Percentiles rank a stretch among this genome's conserved stretches.
phyloP scores from a whole-genome alignment of 2,113 vertebrate genomes.

The Symphodus melops region DNA sequence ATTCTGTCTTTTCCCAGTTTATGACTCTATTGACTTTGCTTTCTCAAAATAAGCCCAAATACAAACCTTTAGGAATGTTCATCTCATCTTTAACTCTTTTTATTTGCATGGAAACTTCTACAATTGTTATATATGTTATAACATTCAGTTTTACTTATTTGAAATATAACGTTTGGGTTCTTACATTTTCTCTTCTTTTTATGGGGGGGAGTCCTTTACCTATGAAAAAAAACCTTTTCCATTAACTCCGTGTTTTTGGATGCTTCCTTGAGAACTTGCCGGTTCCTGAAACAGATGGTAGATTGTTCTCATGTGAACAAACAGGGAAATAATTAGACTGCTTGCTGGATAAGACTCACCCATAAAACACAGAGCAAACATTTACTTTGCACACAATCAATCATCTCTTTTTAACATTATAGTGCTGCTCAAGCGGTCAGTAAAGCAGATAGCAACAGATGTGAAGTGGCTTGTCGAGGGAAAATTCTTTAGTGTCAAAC shows the following conservation, averaged over 20 bases:
- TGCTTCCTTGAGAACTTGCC: slow-evolving; percentile 28
- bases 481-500: slow-evolving; percentile 7
- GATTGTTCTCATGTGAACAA: slow-evolving; percentile 24
- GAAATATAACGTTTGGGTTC: background rate
- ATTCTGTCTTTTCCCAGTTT: too few relatives aligned
- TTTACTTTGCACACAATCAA: slow-evolving; percentile 34
- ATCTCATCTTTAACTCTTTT: too few relatives aligned
- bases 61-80: too few relatives aligned
- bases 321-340: slow-evolving; percentile 20
- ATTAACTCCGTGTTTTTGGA: slow-evolving; percentile 6
- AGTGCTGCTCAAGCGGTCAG: background rate
- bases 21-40: too few relatives aligned
- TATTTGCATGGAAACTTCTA: too few relatives aligned
- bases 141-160: too few relatives aligned
- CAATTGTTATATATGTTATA: too few relatives aligned
- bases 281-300: slow-evolving; percentile 37
- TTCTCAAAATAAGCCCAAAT: too few relatives aligned
- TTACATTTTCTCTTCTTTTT: background rate
- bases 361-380: slow-evolving; percentile 52
- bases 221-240: background rate
- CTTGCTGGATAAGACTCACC: slow-evolving; percentile 30
- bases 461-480: background rate
- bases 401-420: slow-evolving; percentile 16
- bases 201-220: background rate
- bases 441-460: slow-evolving; percentile 11